Percentiles rank a stretch among this genome's conserved stretches.
Conservation (phyloP, 2,797 vertebrate species). For the Cyclopterus lumpus region DNA sequence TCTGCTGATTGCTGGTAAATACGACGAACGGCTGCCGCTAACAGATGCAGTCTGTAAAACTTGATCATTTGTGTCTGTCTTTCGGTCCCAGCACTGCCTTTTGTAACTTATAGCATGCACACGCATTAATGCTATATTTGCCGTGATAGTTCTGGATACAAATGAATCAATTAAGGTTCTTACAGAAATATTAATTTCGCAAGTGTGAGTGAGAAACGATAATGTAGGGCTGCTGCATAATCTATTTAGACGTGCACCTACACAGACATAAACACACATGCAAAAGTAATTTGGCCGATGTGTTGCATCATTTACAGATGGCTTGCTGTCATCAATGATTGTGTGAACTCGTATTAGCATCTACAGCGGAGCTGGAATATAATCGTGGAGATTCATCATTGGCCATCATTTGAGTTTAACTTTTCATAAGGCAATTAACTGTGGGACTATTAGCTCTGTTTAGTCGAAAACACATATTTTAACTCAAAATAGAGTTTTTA, state of each 20-base stretch:
- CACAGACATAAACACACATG: background rate
- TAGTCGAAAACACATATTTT: conserved; percentile 11
- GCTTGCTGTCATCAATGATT: conserved; percentile 52
- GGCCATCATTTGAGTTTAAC: conserved; percentile 34
- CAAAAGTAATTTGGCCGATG: conserved; percentile 46
- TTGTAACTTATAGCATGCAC: conserved; percentile 27
- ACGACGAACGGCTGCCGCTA: conserved; percentile 45
- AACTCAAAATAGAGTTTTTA: background rate
- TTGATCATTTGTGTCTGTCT: conserved; percentile 28
- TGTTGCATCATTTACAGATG: conserved; percentile 49
- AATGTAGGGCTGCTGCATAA: background rate
- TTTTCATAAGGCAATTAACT: conserved; percentile 36
- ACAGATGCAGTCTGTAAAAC: conserved; percentile 36
- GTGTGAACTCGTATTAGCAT: conserved; percentile 44
- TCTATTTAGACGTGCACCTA: conserved; percentile 12
- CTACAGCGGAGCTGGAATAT: conserved; percentile 15
- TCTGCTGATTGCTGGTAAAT: conserved; percentile 23
- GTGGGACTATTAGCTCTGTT: conserved; percentile 3
- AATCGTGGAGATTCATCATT: conserved; percentile 31
- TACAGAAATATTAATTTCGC: conserved; percentile 30
- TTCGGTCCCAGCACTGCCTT: conserved; percentile 12
- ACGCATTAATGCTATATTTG: conserved; percentile 29
- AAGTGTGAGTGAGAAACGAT: conserved; percentile 37
- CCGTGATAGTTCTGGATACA: conserved; percentile 23
- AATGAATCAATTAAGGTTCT: conserved; percentile 44